Evolutionary conservation across 1,140 invertebrate species (phyloP), one percentile per base, ranked within the genome.

Genomic region (Micrasema longulum): DNA sequence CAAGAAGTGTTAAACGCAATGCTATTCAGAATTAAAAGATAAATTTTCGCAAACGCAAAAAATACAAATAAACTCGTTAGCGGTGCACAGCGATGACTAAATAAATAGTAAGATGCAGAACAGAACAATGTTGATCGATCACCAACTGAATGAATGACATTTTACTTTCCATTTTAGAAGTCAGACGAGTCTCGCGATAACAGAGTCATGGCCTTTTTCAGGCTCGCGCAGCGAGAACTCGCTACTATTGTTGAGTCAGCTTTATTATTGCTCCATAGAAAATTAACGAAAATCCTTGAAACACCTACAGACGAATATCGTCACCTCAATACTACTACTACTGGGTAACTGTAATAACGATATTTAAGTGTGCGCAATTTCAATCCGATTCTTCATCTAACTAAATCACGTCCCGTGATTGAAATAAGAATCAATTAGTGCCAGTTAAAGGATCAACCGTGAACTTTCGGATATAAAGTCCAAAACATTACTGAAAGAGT

Each of bases 151-250:
- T 31, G 26, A 31, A 31, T 31, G 26, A 31, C 26, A 31, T 31
- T 60, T 38, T 20, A 41, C 16, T 60, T 60, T 60, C 55, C 22
- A 41, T 22, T 20, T 38, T 60, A 38, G 18, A 41, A 60, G 16
- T 16, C 55, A 41, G 36, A 60, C 55, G 14, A 9, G 55, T 60
- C 55, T 41, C 55, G 16, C 36, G 35, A 16, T 38, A 60, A 41
- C 14, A 22, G 55, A 60, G 55, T 60, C 55, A 60, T 31, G 52
- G 52, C 52, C 23, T 16, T 31, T 35, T 31, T 7, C 52, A 16
- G n/a, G 22, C 52, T 31, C 52, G 23, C 35, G 52, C 52, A 36
- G 16, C 23, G 6, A 48, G 47, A 16, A 48, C 16, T 20, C 20
- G 47, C 23, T 23, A 31, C 14, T 31, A 55, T 55, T 55, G 26